Base-by-base conservation (phyloP, 2,888 invertebrate genomes). In the Aphidoletes aphidimyza region DNA sequence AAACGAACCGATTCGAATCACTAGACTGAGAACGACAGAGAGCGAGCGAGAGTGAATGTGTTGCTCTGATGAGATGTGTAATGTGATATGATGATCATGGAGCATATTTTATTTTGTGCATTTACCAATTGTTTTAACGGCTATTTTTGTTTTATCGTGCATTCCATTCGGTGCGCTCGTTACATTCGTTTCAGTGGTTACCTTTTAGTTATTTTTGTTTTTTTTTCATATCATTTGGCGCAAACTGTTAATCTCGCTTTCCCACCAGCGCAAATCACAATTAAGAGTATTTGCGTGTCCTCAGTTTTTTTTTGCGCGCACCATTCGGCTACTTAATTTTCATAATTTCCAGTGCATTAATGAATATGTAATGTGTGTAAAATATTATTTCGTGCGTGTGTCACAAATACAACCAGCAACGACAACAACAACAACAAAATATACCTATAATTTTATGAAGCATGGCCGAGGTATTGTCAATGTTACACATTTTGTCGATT, bases 331-430 rank as follows among this genome's bases (percentile, higher is more conserved):
- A 17, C 47, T 17, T 14, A 14, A 22, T n/a, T 26, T 69, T 69
- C 69, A 30, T 69, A 26, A 69, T 69, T 69, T 69, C 14, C 69
- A 69, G 69, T 69, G 69, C 69, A 69, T 69, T 69, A n/a, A 69
- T 69, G 69, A 69, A 69, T 69, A 69, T 69, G 69, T 69, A 69
- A 69, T 69, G 69, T 69, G 69, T 69, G 69, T 30, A 54, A 26
- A 2, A 54, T n/a, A n/a, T n/a, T n/a, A 69, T 69, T 30, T 11
- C 69, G 69, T 69, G 69, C 69, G 30, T 69, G 69, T 69, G 30
- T 30, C 47, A 47, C 11, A 47, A 42, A 42, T 42, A 42, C 42
- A 42, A n/a, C n/a, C n/a, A n/a, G n/a, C 54, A 54, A 54, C 22
- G 2, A 54, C 22, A 54, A 8, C 54, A 54, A 22, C 30, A 69